Conservation (phyloP, 2,113 vertebrate species). For the Eleginops maclovinus region DNA sequence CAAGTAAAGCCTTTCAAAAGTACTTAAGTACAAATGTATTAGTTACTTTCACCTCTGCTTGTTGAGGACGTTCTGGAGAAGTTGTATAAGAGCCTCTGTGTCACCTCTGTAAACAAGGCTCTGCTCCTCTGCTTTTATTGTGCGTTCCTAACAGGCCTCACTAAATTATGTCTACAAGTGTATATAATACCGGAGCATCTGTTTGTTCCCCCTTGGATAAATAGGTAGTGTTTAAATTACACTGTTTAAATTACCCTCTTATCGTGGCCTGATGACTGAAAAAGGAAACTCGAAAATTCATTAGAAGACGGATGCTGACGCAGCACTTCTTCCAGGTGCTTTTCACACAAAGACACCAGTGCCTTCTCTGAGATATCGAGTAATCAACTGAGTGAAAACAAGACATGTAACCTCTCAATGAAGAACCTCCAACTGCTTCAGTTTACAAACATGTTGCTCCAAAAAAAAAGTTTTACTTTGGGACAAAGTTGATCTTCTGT, state of each 20-base stretch:
- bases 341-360: slow-evolving; percentile 68
- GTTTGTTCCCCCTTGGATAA: slow-evolving; percentile 88
- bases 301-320: slow-evolving; percentile 75
- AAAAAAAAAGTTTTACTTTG: slow-evolving; percentile 6
- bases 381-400: slow-evolving; percentile 55
- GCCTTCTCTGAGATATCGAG: slow-evolving; percentile 44
- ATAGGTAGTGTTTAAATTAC: slow-evolving; percentile 83
- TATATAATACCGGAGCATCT: slow-evolving; percentile 87
- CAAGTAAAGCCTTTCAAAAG: too few relatives aligned
- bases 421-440: background rate
- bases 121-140: slow-evolving; percentile 80
- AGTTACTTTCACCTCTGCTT: background rate
- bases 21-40: too few relatives aligned
- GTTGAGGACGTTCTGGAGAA: slow-evolving; percentile 28
- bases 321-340: slow-evolving; percentile 75
- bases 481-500: background rate
- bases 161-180: slow-evolving; percentile 90
- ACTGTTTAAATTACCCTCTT: slow-evolving; percentile 86
- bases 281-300: slow-evolving; percentile 69
- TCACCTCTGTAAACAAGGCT: slow-evolving; percentile 66
- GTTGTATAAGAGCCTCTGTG: slow-evolving; percentile 32
- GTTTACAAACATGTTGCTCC: slow-evolving; percentile 53
- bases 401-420: slow-evolving; percentile 32
- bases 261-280: slow-evolving; percentile 54
- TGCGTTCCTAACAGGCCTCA: slow-evolving; percentile 83